Evolutionary conservation across 2,797 vertebrate species (phyloP), one percentile per base, ranked within the genome.

Genomic region (Sciaenops ocellatus): DNA sequence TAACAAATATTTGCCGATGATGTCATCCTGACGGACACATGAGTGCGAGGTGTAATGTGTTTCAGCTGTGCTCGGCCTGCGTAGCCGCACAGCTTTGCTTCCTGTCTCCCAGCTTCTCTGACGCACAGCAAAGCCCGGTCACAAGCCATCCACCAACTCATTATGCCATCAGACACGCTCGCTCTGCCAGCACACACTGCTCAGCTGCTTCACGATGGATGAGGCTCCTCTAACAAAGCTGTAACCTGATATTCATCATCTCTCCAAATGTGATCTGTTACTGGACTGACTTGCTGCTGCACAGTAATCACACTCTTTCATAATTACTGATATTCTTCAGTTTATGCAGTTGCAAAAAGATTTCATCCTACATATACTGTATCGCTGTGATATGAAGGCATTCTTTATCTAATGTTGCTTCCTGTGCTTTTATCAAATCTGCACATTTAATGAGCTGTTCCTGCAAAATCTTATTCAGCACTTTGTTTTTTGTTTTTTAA

Each of bases 1-100:
- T 67, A 59, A 68, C 82, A 72, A 85, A 66, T 78, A 78, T 73
- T 69, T 84, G 62, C 51, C 41, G 30, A 71, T 87, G 77, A 82
- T 80, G 74, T 85, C 71, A 88, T 59, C 8, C 48, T 38, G 61
- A 64, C 24, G 65, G 59, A 83, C 34, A n/a, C 63, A 34, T 9
- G 7, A 64, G 73, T n/a, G 15, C 3, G 0, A 16, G 50, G 44
- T 67, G 70, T 85, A 85, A 88, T 85, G 73, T 6, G 47, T 83
- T 81, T 78, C 83, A 86, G 84, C 82, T 90, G 86, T 63, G 61
- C 22, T 74, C 28, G 0, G 12, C 57, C 56, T 61, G 59, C 52
- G 61, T 41, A 28, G 24, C 41, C 11, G 7, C 16, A 42, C 50
- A 67, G 41, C 50, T 54, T 51, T 16, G 62, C 60, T 80, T 83